A percentile compares a stretch with the other conserved stretches of the same genome.
phyloP scores from a whole-genome alignment of 30 jellyfish, hydroid and myxozoan species.

The Turritopsis rubra region DNA sequence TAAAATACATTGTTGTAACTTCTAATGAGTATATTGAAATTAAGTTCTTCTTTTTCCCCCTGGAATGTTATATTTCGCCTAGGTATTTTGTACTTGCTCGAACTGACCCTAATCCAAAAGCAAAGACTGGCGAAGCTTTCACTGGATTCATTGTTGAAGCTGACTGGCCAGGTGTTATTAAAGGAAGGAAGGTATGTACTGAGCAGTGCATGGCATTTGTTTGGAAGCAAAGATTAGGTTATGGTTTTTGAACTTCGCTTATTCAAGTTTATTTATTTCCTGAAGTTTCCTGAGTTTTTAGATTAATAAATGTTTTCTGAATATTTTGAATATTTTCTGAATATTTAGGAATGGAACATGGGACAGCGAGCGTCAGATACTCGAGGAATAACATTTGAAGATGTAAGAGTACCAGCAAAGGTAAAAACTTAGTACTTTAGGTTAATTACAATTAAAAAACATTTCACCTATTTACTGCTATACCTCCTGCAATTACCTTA shows the following conservation, averaged over 20 bases:
- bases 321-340: neutral
- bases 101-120: conserved; percentile 61
- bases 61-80: neutral
- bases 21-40: too few relatives aligned
- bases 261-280: neutral
- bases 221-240: too few relatives aligned
- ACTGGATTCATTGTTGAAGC: conserved; percentile 93
- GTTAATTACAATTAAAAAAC: too few relatives aligned
- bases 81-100: conserved; percentile 94
- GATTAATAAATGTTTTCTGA: neutral
- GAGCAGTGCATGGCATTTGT: too few relatives aligned
- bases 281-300: neutral
- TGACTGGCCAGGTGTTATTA: conserved; percentile 67
- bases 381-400: conserved; percentile 88
- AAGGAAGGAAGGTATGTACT: conserved; percentile 72
- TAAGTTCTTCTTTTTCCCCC: too few relatives aligned
- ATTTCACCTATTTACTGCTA: too few relatives aligned
- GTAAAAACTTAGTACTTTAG: conserved; percentile 25
- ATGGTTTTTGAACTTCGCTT: too few relatives aligned
- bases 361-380: conserved; percentile 98
- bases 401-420: conserved; percentile 85
- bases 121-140: conserved; percentile 73
- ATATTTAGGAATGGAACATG: conserved; percentile 79
- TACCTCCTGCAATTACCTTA: too few relatives aligned
- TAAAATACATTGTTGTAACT: too few relatives aligned